These are phyloP conservation scores for Drosophila imparisetae DNA, from an alignment of 2,888 invertebrate species.

Conservation along the genomic window DNA sequence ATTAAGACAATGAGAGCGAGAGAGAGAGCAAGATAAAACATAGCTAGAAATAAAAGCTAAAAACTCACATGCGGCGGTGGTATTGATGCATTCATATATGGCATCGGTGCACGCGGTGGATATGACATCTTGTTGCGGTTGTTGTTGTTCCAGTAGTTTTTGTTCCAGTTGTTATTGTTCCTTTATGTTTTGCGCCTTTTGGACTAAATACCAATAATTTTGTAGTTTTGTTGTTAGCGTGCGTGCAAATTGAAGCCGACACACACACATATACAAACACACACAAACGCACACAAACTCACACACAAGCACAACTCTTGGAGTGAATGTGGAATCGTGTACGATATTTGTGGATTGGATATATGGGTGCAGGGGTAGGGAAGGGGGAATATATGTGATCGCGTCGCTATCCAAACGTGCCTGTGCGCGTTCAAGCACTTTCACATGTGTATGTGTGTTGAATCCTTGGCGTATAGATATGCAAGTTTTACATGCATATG, in stretches of 20 bases:
- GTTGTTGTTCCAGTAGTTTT: constrained; percentile 23
- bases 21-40: neutral
- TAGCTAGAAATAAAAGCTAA: neutral
- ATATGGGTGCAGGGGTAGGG: constrained; percentile 1
- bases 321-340: constrained; percentile 60
- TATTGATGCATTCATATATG: constrained; percentile 90
- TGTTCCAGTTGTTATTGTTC: constrained; percentile 17
- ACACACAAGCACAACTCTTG: constrained; percentile 37
- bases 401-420: constrained; percentile 25
- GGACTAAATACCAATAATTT: constrained; percentile 34
- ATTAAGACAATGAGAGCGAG: neutral
- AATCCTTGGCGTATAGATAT: constrained; percentile 2
- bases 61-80: constrained; percentile 86
- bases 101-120: constrained; percentile 93
- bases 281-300: constrained; percentile 27
- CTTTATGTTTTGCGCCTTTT: constrained; percentile 18
- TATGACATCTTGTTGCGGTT: constrained; percentile 90
- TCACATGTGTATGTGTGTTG: constrained; percentile 13
- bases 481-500: constrained; percentile 33
- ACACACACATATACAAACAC: constrained; percentile 19
- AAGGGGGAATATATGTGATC: constrained; percentile 20
- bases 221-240: constrained; percentile 50
- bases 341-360: constrained; percentile 45
- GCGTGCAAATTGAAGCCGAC: constrained; percentile 75
- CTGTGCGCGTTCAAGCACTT: constrained; percentile 30